Base-by-base conservation (phyloP, 2,888 invertebrate genomes). In the Trichacis sp. region DNA sequence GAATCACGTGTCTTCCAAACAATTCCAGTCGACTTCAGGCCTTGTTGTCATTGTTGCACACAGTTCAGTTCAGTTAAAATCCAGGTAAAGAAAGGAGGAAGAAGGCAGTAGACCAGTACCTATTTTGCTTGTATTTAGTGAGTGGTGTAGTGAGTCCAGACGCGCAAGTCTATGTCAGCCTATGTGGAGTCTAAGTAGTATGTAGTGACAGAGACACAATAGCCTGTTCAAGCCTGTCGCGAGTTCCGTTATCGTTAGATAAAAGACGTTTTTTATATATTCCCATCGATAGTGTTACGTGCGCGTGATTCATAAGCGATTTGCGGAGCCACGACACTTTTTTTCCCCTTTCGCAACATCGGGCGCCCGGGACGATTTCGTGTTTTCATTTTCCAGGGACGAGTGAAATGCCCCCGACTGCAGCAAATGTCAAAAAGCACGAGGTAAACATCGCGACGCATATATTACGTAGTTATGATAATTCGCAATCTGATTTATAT, bases 41-140 rank as follows among this genome's bases (percentile, higher is more conserved):
- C 4, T 14, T 43, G 47, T 53, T 36, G 43, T 53, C 43, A 43
- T 53, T 60, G 50, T 61, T 61, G 54, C 54, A 54, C 50, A 24
- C 50, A 36, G 43, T 15, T n/a, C n/a, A n/a, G n/a, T n/a, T n/a
- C n/a, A n/a, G n/a, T n/a, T n/a, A n/a, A n/a, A n/a, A n/a, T n/a
- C n/a, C n/a, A n/a, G n/a, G n/a, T n/a, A 48, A 12, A 52, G 36
- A 47, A 36, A 49, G 29, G 43, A 42, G 12, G 24, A 30, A 47
- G 20, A 45, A 15, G 17, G 51, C 8, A 2, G n/a, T n/a, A n/a
- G n/a, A n/a, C n/a, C n/a, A n/a, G n/a, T n/a, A n/a, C n/a, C n/a
- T n/a, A n/a, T n/a, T n/a, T n/a, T n/a, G n/a, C n/a, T n/a, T n/a
- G n/a, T n/a, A n/a, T n/a, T n/a, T n/a, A n/a, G n/a, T n/a, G n/a